These are phyloP conservation scores for Xenops minutus DNA, from an alignment of 2,797 vertebrate species.

Conservation along the genomic window DNA sequence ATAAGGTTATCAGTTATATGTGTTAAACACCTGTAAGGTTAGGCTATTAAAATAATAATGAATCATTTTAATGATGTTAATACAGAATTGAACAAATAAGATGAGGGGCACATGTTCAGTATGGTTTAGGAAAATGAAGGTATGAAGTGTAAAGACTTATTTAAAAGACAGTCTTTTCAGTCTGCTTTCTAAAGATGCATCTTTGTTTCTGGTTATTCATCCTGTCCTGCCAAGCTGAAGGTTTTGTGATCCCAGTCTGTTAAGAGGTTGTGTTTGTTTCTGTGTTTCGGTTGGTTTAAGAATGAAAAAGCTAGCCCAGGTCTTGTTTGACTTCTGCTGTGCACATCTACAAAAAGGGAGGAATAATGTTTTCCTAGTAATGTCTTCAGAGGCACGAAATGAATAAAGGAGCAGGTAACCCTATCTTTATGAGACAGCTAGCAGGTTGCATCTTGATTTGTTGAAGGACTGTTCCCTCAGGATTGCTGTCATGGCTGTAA, in stretches of 20 bases:
- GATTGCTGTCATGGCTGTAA: neutral
- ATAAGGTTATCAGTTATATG: neutral
- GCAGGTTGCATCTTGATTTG: conserved; percentile 20
- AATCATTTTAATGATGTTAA: neutral
- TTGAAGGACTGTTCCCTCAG: neutral
- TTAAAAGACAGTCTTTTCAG: neutral
- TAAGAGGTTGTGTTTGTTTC: neutral
- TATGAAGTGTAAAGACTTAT: neutral
- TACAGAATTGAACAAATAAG: neutral
- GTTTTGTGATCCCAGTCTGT: neutral
- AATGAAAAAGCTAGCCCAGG: neutral
- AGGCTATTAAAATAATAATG: neutral
- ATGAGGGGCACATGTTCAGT: neutral
- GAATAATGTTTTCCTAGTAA: conserved; percentile 47
- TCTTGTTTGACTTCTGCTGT: neutral
- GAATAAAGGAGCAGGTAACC: conserved; percentile 10
- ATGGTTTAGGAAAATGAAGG: neutral
- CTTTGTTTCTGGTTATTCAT: neutral
- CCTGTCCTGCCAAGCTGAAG: neutral
- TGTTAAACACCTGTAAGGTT: neutral
- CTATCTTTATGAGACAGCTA: conserved; percentile 14
- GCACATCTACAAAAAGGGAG: neutral
- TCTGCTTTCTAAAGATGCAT: neutral
- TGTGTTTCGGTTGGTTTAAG: neutral
- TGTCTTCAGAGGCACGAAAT: conserved; percentile 7